Evolutionary conservation across 2,797 vertebrate species (phyloP), one percentile per base, ranked within the genome.

Genomic region (Tolypeutes matacus): DNA sequence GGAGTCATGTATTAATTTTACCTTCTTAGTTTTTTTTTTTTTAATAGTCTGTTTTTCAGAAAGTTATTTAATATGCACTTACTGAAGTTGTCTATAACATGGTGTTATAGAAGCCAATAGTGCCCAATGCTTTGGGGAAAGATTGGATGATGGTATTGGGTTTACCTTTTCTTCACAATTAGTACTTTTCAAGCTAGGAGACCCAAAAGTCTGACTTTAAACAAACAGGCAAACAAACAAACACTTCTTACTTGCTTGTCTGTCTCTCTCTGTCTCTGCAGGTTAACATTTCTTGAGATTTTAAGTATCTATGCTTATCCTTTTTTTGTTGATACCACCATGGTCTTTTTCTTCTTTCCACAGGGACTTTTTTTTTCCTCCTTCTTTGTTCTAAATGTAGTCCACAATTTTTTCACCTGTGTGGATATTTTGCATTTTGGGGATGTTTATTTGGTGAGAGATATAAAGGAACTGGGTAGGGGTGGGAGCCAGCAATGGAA

Each of bases 71-170:
- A 76, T 83, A 62, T 15, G 72, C 12, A 82, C 80, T 87, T n/a
- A 93, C 64, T 95, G 56, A 75, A 88, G 9, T 73, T 83, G 15
- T 58, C 69, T 70, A 34, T 51, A 69, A 86, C 88, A 39, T 25
- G 86, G 21, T 85, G 64, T 84, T 96, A n/a, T 91, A 87, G 25
- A 95, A 96, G 75, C 75, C 80, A 86, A 25, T 46, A 89, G 67
- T 95, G 34, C 17, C 39, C 34, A 31, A 84, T 90, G 23, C 51
- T 80, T 18, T 78, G 90, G 77, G 67, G 13, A 27, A 81, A 91
- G 27, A 91, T 62, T 34, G 23, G 64, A 42, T 86, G 29, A 86
- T 75, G n/a, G 7, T 64, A 42, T 51, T 84, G 46, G 14, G 53
- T 92, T 94, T 94, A 27, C 34, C 76, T 95, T 86, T 77, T 60